Base-by-base conservation (phyloP, 2,113 vertebrate species). In the Tauraco erythrolophus region DNA sequence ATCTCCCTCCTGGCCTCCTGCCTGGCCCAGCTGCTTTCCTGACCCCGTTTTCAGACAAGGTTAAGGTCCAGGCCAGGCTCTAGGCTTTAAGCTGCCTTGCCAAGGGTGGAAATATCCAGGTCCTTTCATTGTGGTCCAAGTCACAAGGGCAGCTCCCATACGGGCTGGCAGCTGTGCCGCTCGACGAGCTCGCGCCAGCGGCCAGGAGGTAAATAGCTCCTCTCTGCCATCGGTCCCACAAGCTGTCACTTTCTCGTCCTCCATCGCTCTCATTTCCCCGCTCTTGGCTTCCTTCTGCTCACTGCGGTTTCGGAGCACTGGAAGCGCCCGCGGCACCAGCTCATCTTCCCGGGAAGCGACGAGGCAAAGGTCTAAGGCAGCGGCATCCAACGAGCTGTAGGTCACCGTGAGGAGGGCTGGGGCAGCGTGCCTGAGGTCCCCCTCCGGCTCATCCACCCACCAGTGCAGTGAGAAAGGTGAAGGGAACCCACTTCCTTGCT, bases 11-110 rank as follows among this genome's bases (percentile, higher is more conserved):
- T 94, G 95, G 96, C 82, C 68, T 94, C 45, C 62, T 48, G 94
- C 94, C 94, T 9, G 10, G 86, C 86, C 85, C 94, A 96, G 83
- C 82, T 96, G 92, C 84, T 97, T 92, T 91, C 69, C 89, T 94
- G 94, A 95, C 93, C 95, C 86, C 80, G 14, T 94, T 94, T 96
- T 70, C 62, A 89, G 82, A 60, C 53, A 89, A 92, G 83, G 91
- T 87, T 88, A 84, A 94, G 84, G 91, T 58, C 64, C 19, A 75
- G 85, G 92, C 90, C 54, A 39, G 41, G 84, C 82, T 95, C 62
- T 69, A 85, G 88, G 78, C 92, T 97, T 88, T 76, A 88, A 92
- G 70, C 1, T 1, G 77, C 69, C 75, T 82, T 84, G 87, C 87
- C 88, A 90, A 92, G 84, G 86, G 88, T 96, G 58, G 79, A 96